Percentiles rank a stretch among this genome's conserved stretches.
Conservation (phyloP, 2,888 invertebrate genomes). For the Dynastes hyllus region DNA sequence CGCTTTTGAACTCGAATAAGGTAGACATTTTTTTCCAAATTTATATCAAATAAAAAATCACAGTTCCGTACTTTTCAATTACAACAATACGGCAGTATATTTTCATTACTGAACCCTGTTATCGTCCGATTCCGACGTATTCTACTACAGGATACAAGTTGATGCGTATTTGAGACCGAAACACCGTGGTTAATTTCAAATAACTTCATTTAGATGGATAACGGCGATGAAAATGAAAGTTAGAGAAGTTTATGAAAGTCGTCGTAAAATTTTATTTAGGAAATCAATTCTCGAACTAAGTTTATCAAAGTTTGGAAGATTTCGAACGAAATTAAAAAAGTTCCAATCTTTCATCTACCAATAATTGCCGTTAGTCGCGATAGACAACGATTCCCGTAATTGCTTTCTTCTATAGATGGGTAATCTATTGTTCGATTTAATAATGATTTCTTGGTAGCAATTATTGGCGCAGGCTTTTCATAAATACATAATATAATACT, state of each 20-base stretch:
- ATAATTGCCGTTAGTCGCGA: no score
- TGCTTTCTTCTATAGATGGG: no score
- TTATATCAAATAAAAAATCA: constrained; percentile 31
- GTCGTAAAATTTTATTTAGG: background rate
- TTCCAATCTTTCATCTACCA: background rate
- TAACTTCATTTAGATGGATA: background rate
- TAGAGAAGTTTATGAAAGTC: background rate
- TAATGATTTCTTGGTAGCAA: no score
- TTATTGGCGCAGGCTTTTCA: no score
- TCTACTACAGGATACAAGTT: constrained; percentile 31
- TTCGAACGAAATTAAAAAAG: background rate
- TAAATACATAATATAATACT: no score
- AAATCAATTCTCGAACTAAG: no score
- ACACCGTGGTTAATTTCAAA: background rate
- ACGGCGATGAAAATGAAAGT: constrained; percentile 1
- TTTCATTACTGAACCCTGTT: constrained; percentile 45
- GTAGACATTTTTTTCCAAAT: constrained; percentile 25
- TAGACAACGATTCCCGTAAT: no score
- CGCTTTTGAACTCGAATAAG: constrained; percentile 20
- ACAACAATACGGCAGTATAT: constrained; percentile 43
- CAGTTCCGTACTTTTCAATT: constrained; percentile 40
- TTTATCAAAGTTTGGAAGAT: constrained; percentile 1
- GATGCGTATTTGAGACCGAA: constrained; percentile 10
- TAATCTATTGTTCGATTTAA: no score
- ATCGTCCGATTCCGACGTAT: constrained; percentile 41